phyloP scores from a whole-genome alignment of 2,888 invertebrate genomes.

The Epinotia ramella region DNA sequence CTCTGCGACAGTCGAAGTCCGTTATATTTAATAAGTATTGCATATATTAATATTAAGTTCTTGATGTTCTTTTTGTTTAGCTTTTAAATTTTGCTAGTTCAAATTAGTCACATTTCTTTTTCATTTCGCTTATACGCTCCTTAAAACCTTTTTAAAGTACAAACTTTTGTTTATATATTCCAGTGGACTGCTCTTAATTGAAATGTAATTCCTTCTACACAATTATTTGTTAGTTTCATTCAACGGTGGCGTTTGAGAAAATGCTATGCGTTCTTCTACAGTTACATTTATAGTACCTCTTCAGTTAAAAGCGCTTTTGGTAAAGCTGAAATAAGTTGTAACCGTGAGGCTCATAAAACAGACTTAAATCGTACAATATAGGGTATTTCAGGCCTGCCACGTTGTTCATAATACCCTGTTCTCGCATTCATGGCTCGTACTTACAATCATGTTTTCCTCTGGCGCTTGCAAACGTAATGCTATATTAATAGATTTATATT shows the following conservation, averaged over 20 bases:
- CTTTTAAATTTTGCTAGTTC: too few relatives aligned
- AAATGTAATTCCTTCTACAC: background rate
- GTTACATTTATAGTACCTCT: background rate
- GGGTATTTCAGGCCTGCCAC: slow-evolving; percentile 16
- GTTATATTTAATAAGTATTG: background rate
- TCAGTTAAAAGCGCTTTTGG: background rate
- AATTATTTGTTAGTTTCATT: slow-evolving; percentile 14
- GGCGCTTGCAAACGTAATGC: slow-evolving; percentile 10
- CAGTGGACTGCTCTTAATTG: background rate
- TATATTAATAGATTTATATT: slow-evolving; percentile 29
- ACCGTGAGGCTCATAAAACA: slow-evolving; percentile 10
- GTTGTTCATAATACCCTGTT: slow-evolving; percentile 31
- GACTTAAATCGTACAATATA: slow-evolving; percentile 20
- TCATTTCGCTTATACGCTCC: background rate
- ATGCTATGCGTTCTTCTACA: background rate
- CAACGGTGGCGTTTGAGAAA: background rate
- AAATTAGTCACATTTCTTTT: background rate
- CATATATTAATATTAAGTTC: too few relatives aligned
- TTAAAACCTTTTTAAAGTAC: background rate
- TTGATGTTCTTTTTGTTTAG: too few relatives aligned
- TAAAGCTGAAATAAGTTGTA: background rate
- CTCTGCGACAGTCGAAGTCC: background rate
- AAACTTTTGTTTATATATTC: background rate
- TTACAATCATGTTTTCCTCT: slow-evolving; percentile 27
- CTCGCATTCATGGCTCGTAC: slow-evolving; percentile 18